Conservation (phyloP, 2,113 vertebrate species). For the Symphodus melops region DNA sequence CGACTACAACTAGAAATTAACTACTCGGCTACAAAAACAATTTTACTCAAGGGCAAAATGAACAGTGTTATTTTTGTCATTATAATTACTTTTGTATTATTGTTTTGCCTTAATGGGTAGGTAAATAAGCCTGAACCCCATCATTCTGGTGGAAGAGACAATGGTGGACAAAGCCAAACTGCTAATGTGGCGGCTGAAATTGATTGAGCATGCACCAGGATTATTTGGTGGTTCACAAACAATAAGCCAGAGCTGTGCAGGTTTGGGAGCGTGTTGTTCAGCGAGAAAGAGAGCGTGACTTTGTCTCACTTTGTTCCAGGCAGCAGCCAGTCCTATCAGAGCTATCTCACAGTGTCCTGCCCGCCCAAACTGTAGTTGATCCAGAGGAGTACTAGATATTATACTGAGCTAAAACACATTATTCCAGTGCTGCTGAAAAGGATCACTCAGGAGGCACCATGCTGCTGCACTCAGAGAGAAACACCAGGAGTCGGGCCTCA, state of each 20-base stretch:
- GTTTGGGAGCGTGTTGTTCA: slow-evolving; percentile 59
- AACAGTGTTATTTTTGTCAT: too few species aligned
- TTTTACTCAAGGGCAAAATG: too few species aligned
- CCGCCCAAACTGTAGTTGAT: slow-evolving; percentile 39
- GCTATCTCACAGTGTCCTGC: slow-evolving; percentile 25
- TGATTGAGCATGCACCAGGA: slow-evolving; percentile 44
- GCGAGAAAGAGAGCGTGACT: slow-evolving; percentile 58
- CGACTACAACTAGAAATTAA: too few species aligned
- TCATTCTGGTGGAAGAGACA: slow-evolving; percentile 44
- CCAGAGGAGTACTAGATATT: slow-evolving; percentile 45
- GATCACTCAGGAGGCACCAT: slow-evolving; percentile 66
- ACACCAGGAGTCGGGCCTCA: slow-evolving; percentile 49
- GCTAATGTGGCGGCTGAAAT: slow-evolving; percentile 54
- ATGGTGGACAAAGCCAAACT: slow-evolving; percentile 55
- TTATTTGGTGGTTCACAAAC: slow-evolving; percentile 50
- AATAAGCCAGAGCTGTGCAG: slow-evolving; percentile 64
- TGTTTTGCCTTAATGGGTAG: slow-evolving; percentile 24
- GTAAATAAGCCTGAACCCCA: slow-evolving; percentile 15
- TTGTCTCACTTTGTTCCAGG: slow-evolving; percentile 55
- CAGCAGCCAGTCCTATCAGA: slow-evolving; percentile 50
- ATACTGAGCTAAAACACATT: slow-evolving; percentile 14
- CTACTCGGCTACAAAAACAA: too few species aligned
- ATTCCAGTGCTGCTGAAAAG: slow-evolving; percentile 35
- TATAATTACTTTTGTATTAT: too few species aligned
- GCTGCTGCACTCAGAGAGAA: slow-evolving; percentile 67